Evolutionary conservation across 2,797 vertebrate species (phyloP).

Genomic region (Simalia tracyae): DNA sequence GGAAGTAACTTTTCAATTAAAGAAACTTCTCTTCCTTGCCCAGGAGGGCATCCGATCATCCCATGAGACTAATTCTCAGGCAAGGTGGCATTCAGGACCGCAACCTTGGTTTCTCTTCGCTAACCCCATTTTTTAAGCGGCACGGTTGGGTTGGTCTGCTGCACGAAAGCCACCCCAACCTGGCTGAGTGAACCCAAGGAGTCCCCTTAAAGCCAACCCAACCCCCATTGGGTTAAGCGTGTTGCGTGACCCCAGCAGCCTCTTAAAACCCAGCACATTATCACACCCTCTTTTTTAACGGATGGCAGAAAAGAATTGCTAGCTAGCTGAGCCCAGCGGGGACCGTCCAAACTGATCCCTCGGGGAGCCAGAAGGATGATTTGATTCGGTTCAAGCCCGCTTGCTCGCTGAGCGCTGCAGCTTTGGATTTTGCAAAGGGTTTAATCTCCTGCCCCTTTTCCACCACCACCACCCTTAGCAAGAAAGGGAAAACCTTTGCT

Average conservation of each 20-base stretch:
- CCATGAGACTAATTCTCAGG: neutral
- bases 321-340: neutral
- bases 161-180: neutral
- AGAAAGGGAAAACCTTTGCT: no score
- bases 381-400: neutral
- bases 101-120: neutral
- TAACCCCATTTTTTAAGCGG: neutral
- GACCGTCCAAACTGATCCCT: neutral
- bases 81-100: neutral
- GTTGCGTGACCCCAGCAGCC: neutral
- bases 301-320: accelerated
- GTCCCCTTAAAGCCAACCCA: no score
- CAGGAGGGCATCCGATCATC: neutral
- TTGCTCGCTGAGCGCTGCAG: neutral
- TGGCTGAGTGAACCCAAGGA: neutral
- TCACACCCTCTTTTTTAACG: neutral
- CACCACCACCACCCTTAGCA: neutral
- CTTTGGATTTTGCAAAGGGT: neutral
- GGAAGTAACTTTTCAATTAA: neutral
- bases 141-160: neutral
- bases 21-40: neutral
- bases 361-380: neutral
- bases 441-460: neutral
- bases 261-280: neutral
- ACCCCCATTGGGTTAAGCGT: neutral